Conservation (phyloP, 2,797 vertebrate species). For the Atherinosoma microstoma region DNA sequence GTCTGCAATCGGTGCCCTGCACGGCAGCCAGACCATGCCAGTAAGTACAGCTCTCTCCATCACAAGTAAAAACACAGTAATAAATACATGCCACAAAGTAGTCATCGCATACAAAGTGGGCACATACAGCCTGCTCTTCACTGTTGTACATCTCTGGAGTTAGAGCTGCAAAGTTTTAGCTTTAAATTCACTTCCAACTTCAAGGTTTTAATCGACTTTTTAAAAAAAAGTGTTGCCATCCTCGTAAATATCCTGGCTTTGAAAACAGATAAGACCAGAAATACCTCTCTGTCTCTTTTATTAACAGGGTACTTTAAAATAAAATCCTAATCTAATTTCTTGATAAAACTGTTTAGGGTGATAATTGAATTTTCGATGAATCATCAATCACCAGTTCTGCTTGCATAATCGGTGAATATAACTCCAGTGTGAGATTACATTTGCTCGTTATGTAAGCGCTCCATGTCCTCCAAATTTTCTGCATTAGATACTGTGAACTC, state of each 20-base stretch:
- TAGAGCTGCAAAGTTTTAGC: slow-evolving; percentile 20
- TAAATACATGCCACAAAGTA: slow-evolving; percentile 4
- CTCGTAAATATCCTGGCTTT: slow-evolving; percentile 46
- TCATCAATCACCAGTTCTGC: slow-evolving; percentile 78
- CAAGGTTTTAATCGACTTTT: slow-evolving; percentile 38
- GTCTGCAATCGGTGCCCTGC: slow-evolving; percentile 95
- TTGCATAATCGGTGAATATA: slow-evolving; percentile 75
- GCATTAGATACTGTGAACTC: slow-evolving; percentile 59
- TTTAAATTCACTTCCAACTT: slow-evolving; percentile 16
- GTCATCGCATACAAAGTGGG: slow-evolving; percentile 7
- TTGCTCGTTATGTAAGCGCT: slow-evolving; percentile 70
- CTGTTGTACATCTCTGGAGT: slow-evolving; percentile 19
- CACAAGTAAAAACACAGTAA: neutral
- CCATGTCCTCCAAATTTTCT: slow-evolving; percentile 62
- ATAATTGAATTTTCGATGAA: slow-evolving; percentile 76
- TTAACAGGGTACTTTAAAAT: slow-evolving; percentile 52
- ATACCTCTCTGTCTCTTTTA: slow-evolving; percentile 60
- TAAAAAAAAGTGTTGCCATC: slow-evolving; percentile 12
- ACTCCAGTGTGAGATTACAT: slow-evolving; percentile 76
- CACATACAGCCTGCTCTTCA: slow-evolving; percentile 11
- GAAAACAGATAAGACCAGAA: slow-evolving; percentile 51
- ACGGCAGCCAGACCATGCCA: slow-evolving; percentile 98
- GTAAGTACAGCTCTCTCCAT: slow-evolving; percentile 82
- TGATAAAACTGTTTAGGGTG: slow-evolving; percentile 74
- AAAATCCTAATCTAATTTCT: slow-evolving; percentile 66